Percentiles rank a stretch among this genome's conserved stretches.
phyloP scores from a whole-genome alignment of 2,113 vertebrate species.

The Craseonycteris thonglongyai region DNA sequence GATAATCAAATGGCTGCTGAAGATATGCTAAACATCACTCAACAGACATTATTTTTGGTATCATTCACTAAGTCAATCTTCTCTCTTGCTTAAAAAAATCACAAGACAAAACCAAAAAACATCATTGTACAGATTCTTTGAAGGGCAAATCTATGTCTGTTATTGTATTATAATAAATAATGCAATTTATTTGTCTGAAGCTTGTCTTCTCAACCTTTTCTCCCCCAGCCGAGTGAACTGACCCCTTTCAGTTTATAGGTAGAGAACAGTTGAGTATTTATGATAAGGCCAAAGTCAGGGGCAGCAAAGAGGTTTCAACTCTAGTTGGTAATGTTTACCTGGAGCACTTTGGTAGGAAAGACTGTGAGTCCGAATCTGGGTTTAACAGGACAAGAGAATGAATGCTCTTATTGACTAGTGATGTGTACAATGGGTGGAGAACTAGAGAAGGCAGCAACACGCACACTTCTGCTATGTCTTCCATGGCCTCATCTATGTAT shows the following conservation, averaged over 20 bases:
- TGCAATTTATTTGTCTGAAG: conserved; percentile 44
- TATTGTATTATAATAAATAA: too few species aligned
- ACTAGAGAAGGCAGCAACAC: neutral
- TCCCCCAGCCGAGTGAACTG: neutral
- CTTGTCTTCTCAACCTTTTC: neutral
- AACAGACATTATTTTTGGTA: neutral
- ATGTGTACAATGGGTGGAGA: neutral
- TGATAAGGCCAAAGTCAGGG: conserved; percentile 10
- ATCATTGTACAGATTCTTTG: neutral
- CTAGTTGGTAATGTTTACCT: neutral
- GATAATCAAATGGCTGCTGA: conserved; percentile 8
- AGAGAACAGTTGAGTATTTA: neutral
- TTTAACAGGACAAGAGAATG: neutral
- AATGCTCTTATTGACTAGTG: neutral
- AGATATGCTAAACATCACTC: conserved; percentile 2
- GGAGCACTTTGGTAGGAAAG: neutral
- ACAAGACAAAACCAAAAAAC: neutral
- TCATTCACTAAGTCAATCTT: conserved; percentile 6
- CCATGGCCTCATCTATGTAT: neutral
- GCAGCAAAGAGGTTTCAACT: conserved; percentile 6
- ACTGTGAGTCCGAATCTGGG: neutral
- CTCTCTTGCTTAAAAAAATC: conserved; percentile 30
- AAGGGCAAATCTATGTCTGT: neutral
- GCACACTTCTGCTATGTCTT: neutral
- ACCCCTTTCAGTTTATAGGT: neutral